phyloP scores from a whole-genome alignment of 1,140 invertebrate species.

The Zaprionus africanus region DNA sequence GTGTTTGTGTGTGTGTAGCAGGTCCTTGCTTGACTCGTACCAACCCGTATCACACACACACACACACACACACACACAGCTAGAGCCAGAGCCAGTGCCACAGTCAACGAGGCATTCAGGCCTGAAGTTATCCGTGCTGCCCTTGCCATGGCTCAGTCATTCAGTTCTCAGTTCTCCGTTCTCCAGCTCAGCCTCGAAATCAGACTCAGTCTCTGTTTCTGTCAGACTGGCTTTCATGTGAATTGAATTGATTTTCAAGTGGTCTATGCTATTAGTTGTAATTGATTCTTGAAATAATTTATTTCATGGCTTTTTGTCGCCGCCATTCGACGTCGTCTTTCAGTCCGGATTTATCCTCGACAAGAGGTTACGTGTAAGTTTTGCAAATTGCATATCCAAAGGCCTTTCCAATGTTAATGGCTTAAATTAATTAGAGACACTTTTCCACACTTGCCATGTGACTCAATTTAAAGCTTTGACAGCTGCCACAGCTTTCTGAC shows the following conservation, averaged over 20 bases:
- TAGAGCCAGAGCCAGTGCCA: conserved; percentile 9
- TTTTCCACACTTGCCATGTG: conserved; percentile 33
- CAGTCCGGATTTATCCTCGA: conserved; percentile 2
- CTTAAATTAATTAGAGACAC: conserved; percentile 61
- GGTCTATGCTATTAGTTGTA: conserved; percentile 72
- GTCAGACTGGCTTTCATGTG: conserved; percentile 57
- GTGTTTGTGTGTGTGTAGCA: conserved; percentile 20
- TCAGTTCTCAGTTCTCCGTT: not conserved
- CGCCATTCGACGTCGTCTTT: conserved; percentile 45
- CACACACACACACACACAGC: not conserved
- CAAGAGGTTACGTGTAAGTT: conserved; percentile 36
- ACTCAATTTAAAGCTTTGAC: conserved; percentile 44
- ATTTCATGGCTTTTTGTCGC: conserved; percentile 70
- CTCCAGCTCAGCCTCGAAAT: conserved; percentile 7
- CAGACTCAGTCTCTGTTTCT: conserved; percentile 33
- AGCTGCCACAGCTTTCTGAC: conserved; percentile 24
- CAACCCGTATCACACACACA: conserved; percentile 32
- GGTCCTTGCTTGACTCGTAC: conserved; percentile 24
- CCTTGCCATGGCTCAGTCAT: conserved; percentile 24
- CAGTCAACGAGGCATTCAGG: conserved; percentile 39
- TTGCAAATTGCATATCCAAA: conserved; percentile 56
- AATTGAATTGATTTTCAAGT: conserved; percentile 73
- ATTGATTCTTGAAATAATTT: conserved; percentile 76
- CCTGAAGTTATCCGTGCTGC: conserved; percentile 51
- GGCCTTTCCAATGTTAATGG: conserved; percentile 44